Base-by-base conservation (phyloP, 35 echinoderm and acorn worm species). In the Antedon bifida region DNA sequence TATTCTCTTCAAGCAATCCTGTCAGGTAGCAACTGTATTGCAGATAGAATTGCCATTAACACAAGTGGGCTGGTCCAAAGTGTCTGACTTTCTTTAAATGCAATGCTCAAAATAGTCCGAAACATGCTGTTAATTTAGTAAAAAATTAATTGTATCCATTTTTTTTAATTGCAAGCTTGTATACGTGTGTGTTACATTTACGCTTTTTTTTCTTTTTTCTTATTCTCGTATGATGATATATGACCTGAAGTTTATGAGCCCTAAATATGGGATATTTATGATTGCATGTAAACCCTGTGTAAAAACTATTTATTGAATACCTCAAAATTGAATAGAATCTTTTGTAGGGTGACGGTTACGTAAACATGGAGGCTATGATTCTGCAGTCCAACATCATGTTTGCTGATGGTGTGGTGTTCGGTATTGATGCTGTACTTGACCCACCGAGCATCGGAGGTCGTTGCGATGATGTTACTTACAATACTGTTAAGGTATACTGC, bases 361-460 rank as follows among this genome's bases (percentile, higher is more conserved):
- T 89, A 7, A 89, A 89, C 83, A 36, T 34, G 30, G 39, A 77
- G 36, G 74, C 26, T 35, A 74, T 36, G 36, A 77, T 89, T 21
- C 36, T 83, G 17, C 74, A 56, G 30, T 42, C 39, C 21, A 39
- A 78, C 34, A 31, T 44, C 3, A 17, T 46, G 26, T 88, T 76
- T 46, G 34, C 44, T 77, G 81, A 46, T 33, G 87, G 87, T 55
- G 7, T 89, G 12, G 75, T 36, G 36, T 83, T 75, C 51, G 87
- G 81, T 33, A 55, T 89, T 17, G 87, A 89, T 64, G 26, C 30
- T 13, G 81, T 89, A 0, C 82, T 89, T 8, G 87, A 84, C 32
- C 87, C 87, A 46, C 87, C 87, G 0, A 89, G 87, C 39, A 89
- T 89, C 34, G 87, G 81, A 39, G 87, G 87, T 0, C 26, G 81